Percentiles rank a stretch among this genome's conserved stretches.
phyloP scores from a whole-genome alignment of 1,140 invertebrate genomes.

The Belonocnema kinseyi region DNA sequence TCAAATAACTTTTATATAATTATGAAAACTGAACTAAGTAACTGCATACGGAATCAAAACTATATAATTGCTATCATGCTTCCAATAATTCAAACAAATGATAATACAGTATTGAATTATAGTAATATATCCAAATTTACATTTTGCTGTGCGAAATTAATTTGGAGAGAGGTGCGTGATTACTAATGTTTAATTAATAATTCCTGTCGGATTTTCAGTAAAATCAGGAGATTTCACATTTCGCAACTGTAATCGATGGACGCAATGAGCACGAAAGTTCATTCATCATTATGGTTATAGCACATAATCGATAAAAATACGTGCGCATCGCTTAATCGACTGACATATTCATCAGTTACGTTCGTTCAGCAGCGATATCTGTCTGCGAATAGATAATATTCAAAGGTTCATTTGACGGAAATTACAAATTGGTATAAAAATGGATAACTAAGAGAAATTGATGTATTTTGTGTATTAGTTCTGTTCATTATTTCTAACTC shows the following conservation, averaged over 20 bases:
- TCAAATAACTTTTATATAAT: no score
- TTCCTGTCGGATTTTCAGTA: no score
- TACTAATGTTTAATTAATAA: no score
- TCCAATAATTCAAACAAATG: no score
- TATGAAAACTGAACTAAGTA: no score
- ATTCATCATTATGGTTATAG: conserved; percentile 2
- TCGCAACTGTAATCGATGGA: neutral
- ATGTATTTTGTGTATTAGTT: neutral
- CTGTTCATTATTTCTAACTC: neutral
- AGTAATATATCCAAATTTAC: no score
- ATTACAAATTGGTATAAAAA: neutral
- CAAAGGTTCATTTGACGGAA: neutral
- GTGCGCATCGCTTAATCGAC: neutral
- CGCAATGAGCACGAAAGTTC: neutral
- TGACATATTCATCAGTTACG: conserved; percentile 2
- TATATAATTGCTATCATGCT: no score
- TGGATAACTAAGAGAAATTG: neutral
- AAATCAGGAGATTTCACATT: neutral
- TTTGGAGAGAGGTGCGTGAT: no score
- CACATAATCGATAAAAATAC: neutral
- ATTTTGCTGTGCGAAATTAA: no score
- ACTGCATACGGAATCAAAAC: no score
- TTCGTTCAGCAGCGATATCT: neutral
- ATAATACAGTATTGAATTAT: no score
- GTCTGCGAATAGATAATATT: neutral